Evolutionary conservation across 2,888 invertebrate genomes (phyloP), one percentile per base, ranked within the genome.

Genomic region (Cataglyphis rosenhaueri): DNA sequence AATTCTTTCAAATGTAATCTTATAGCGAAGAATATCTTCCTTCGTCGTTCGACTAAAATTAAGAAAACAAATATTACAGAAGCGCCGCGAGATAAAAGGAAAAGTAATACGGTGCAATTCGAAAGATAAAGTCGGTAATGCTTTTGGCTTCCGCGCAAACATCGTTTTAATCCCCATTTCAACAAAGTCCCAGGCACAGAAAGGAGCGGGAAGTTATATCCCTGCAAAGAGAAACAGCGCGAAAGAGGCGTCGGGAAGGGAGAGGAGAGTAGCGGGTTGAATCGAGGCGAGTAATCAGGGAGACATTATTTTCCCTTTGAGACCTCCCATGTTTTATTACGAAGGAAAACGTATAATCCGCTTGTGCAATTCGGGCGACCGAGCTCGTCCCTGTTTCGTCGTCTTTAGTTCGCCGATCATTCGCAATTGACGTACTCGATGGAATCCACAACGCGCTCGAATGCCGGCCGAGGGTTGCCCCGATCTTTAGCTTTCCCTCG

Each of bases 231-330:
- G 86, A 52, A 78, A 78, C 70, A 89, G 73, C 76, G 78, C 65
- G 71, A 79, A 78, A 82, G 78, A 78, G 83, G 68, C 61, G 82
- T 82, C 64, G 83, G 83, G 73, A 78, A 81, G 75, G 70, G 65
- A 83, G 68, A 70, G 84, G 82, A 86, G 87, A 88, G 91, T 89
- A 91, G 92, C 87, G 91, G 92, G 92, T 92, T 94, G 92, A 93
- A 93, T 92, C 92, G 93, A 93, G 92, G 92, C 94, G 94, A 94
- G 94, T 94, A 94, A 94, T 94, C 94, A 94, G 94, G 91, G 93
- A 92, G 94, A 94, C 94, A 94, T 94, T 94, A 94, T 94, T 94
- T 90, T 94, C 94, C 92, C 94, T 94, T 94, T 94, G 94, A 93
- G 92, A 89, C 90, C 90, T 87, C 84, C 87, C 92, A 91, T 91